Base-by-base conservation (phyloP, 2,797 vertebrate genomes). In the Sylvilagus floridanus region DNA sequence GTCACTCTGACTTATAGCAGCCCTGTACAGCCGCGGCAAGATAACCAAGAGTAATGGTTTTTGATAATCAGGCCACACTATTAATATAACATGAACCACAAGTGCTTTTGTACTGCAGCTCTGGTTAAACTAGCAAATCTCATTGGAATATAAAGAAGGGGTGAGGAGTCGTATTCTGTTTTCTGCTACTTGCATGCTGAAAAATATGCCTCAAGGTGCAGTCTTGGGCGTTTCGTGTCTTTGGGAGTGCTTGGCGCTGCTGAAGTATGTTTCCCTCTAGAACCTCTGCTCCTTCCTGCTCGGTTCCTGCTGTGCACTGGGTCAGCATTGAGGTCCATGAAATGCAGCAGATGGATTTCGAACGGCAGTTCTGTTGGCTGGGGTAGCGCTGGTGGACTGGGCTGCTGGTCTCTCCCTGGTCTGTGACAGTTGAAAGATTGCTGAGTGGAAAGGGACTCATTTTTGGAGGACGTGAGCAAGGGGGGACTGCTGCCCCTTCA, bases 1-100 rank as follows among this genome's bases (percentile, higher is more conserved):
- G 97, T 96, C 97, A 97, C 94, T 91, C 98, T 98, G 98, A 98
- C 98, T 98, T 98, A 98, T 2, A 97, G 97, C 97, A 97, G 97
- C 96, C 98, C 91, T 1, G 87, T 97, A 98, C 98, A 98, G 98
- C 97, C 88, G 71, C 94, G 52, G 97, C 97, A 97, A 98, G 98
- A 98, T 98, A 98, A 98, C 98, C 97, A 98, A 98, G 98, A 98
- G 98, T 98, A 98, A 98, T 98, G 98, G 94, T 89, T 98, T 98
- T 98, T 98, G 98, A 98, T 98, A 98, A 98, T 99, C 98, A 98
- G 97, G 97, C 98, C 97, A 97, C 97, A 97, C 97, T 98, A 98
- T 98, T 98, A 98, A 98, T 98, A 98, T 98, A 98, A 98, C 98
- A 98, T 98, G 98, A 98, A 98, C 98, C 97, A 97, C 98, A 98